Base-by-base conservation (phyloP, 2,888 invertebrate genomes). In the Dasysyrphus albostriatus region DNA sequence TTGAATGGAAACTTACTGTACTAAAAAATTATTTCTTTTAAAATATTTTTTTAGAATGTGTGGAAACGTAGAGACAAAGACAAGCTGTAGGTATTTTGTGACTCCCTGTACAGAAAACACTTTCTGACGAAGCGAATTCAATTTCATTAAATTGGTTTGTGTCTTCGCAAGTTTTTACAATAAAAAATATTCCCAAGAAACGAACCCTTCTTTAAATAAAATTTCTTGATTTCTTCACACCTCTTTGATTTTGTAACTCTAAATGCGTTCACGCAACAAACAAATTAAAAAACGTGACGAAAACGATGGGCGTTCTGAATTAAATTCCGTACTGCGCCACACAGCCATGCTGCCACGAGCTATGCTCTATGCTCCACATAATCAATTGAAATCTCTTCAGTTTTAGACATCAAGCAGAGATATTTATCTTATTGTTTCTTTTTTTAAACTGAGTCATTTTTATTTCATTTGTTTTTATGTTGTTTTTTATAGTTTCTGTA, bases 231-330 rank as follows among this genome's bases (percentile, higher is more conserved):
- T 77, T 47, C 73, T 56, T 70, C 49, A 77, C 34, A 42, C 32
- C 32, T 69, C 37, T 74, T 76, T 16, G 61, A 77, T 81, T 61
- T 81, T 85, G 54, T 47, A 85, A 85, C 85, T 85, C 82, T 74
- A 74, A 81, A 82, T 74, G 58, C 85, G 81, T 54, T 5, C 39
- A 69, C 69, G 24, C 61, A 54, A 42, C 74, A 75, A 70, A 51
- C 74, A 72, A 42, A 74, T 69, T 63, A 63, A 44, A n/a, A 72
- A 54, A 67, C 37, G 49, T 63, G 73, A 69, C 16, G 67, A 77
- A 72, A 73, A 63, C 59, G 12, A 24, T 69, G 69, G 56, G 76
- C 74, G 74, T 78, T 58, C 54, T 47, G 42, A 73, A 69, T 73
- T 61, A 42, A 77, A 73, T 70, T 70, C 42, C 70, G 61, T 74